Base-by-base conservation (phyloP, 2,888 invertebrate genomes). In the Leptarthrus brevirostris region DNA sequence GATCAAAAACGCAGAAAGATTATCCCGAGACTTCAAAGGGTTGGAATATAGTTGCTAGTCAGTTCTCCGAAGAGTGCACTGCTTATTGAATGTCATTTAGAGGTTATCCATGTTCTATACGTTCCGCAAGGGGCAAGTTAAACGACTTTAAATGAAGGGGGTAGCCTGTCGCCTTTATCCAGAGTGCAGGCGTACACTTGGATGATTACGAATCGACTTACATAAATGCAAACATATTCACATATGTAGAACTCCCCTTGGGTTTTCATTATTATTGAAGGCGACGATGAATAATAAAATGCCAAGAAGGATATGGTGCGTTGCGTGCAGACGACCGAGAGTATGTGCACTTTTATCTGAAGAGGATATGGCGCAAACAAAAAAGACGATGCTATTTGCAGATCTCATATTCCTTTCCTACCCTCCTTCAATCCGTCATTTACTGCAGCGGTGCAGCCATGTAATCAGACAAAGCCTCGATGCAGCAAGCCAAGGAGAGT, bases 251-350 rank as follows among this genome's bases (percentile, higher is more conserved):
- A 36, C 66, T 61, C 69, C 49, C 52, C 69, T 52, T 20, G 69
- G 52, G 16, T 69, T 12, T 69, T 69, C 69, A 52, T 64, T 34
- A 69, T 69, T 69, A 69, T 69, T 69, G 69, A 69, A 69, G 69
- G 69, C 69, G 69, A 69, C 69, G 52, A 69, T 49, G 52, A 69
- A 69, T 69, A 69, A 69, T 69, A 69, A 52, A 69, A 69, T 52
- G 52, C 69, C 49, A 69, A 52, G 52, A 69, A 49, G 52, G 52
- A 69, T 52, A 52, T 49, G 52, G 52, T 69, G 34, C 69, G 69
- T 52, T 69, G 66, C 69, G 49, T 49, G 30, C 52, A 69, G 69
- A 69, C 30, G 49, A 24, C 49, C 34, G 22, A 52, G 69, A 34
- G 52, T 69, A 26, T 52, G 22, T 69, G 69, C 69, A 52, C 69